Base-by-base conservation (phyloP, 2,113 vertebrate genomes). In the Turdus rufiventris region DNA sequence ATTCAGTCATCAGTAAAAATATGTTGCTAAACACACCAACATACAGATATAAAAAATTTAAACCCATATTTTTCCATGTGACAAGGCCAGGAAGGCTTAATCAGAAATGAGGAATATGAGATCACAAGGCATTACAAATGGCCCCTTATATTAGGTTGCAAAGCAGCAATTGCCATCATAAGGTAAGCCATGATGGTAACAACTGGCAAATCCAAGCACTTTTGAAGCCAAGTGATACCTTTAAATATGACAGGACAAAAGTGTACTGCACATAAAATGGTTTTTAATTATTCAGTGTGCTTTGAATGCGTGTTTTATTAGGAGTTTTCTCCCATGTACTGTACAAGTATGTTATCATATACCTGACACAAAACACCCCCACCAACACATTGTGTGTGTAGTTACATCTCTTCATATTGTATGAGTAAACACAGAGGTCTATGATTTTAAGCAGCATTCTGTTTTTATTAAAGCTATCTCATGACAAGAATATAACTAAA, bases 201-300 rank as follows among this genome's bases (percentile, higher is more conserved):
- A 79, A 94, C 33, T 89, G 84, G 78, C 34, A 94, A 94, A 82
- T 76, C 53, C 53, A 85, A 85, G 74, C 58, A 68, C 51, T 91
- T 91, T n/a, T 73, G 81, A 95, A 88, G 67, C 81, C 78, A 89
- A 91, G 33, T 50, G 50, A 75, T 65, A 94, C 61, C 70, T 92
- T 95, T 79, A 92, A 82, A 85, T 75, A 85, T n/a, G 66, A 87
- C 48, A 79, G 33, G 58, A 87, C 66, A 85, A 65, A 92, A 89
- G 45, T 68, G 25, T 62, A 70, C 63, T 70, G 66, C 54, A 61
- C 53, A 67, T 60, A 67, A 80, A 89, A 60, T 76, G 5, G 18
- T 91, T 80, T 81, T 91, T 50, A 85, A 95, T 92, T 91, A 73
- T 85, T 94, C 84, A 85, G 24, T 47, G 58, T 89, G 58, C 71